Evolutionary conservation across 1,140 invertebrate genomes (phyloP).

Genomic region (Cydia amplana): DNA sequence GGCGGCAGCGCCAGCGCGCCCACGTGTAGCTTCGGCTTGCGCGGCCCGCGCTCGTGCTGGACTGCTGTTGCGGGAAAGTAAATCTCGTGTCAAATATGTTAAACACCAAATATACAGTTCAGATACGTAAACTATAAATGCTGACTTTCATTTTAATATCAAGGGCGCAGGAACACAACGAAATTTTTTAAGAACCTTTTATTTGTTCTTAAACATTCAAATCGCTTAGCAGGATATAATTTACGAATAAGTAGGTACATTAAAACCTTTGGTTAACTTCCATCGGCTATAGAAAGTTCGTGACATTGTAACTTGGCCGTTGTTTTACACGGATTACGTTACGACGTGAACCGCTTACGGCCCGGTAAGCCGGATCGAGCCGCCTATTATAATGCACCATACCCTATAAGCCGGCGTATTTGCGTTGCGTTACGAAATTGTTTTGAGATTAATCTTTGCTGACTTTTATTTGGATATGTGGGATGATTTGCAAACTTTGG

Average conservation of each 20-base stretch:
- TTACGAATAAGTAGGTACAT: conserved; percentile 16
- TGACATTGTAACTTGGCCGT: conserved; percentile 50
- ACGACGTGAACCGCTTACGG: conserved; percentile 62
- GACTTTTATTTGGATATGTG: not conserved
- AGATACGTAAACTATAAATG: not conserved
- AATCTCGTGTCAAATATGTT: not conserved
- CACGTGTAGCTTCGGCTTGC: conserved; percentile 89
- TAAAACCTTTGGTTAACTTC: conserved; percentile 30
- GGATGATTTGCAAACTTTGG: not conserved
- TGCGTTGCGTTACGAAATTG: conserved; percentile 24
- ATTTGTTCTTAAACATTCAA: no score
- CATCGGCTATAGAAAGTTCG: conserved; percentile 32
- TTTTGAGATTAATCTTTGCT: conserved; percentile 16
- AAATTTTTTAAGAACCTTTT: no score
- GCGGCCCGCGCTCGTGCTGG: conserved; percentile 97
- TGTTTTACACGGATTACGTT: conserved; percentile 73
- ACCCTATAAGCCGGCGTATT: conserved; percentile 17
- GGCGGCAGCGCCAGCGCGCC: conserved; percentile 62
- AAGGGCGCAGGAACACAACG: no score
- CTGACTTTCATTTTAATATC: no score
- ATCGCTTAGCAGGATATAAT: not conserved
- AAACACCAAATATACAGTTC: not conserved
- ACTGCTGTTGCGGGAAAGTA: conserved; percentile 85
- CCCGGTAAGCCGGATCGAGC: conserved; percentile 62
- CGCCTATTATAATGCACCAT: conserved; percentile 42